phyloP scores from a whole-genome alignment of 2,797 vertebrate species.

The Vultur gryphus region DNA sequence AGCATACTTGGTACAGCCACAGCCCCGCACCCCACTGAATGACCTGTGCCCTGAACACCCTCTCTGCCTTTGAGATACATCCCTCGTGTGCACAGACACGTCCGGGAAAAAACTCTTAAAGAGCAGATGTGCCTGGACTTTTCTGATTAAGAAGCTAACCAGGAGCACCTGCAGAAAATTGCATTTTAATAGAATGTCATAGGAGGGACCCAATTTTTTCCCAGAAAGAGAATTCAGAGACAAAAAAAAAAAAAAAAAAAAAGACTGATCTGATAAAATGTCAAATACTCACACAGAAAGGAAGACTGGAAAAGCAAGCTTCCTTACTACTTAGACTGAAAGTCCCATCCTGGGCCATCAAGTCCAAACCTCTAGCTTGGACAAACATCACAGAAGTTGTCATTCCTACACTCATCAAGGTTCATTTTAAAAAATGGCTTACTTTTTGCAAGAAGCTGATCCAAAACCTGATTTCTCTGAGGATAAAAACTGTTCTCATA shows the following conservation, averaged over 20 bases:
- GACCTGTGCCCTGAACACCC: neutral
- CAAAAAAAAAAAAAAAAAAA: neutral
- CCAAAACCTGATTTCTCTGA: neutral
- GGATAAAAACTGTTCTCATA: neutral
- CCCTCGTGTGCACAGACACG: neutral
- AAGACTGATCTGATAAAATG: neutral
- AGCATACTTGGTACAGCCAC: neutral
- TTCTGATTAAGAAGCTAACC: neutral
- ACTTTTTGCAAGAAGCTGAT: neutral
- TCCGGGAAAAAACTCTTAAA: neutral
- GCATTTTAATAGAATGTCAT: neutral
- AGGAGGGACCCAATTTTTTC: neutral
- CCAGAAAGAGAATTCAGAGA: neutral
- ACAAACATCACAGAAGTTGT: neutral
- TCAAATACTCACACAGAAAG: neutral
- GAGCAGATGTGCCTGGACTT: neutral
- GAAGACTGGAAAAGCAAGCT: neutral
- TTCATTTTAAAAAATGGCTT: neutral
- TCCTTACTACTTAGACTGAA: neutral
- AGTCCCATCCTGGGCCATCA: neutral
- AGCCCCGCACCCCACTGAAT: neutral
- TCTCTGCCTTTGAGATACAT: neutral
- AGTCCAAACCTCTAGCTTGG: neutral
- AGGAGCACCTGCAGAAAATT: neutral
- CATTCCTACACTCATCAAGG: neutral